Base-by-base conservation (phyloP, 2,797 vertebrate genomes). In the Danio tinwini region DNA sequence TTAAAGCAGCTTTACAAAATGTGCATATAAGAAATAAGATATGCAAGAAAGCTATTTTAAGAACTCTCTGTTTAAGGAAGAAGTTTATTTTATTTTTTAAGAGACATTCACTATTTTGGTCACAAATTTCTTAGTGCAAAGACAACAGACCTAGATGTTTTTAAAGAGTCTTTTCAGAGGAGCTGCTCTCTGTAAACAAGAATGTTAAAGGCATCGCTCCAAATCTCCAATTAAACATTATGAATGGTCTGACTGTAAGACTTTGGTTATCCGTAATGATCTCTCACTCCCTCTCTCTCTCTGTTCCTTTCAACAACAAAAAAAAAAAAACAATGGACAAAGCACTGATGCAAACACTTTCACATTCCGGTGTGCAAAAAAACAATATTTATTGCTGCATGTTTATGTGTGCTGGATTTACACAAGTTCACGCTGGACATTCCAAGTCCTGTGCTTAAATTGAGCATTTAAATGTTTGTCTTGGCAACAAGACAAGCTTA, bases 221-320 rank as follows among this genome's bases (percentile, higher is more conserved):
- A 58, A 59, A 74, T 56, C 61, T 74, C 70, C 78, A 59, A 73
- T 80, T 73, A 73, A 53, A 65, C 69, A 73, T 64, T 53, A 74
- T 83, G 82, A 83, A 85, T 74, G 58, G 82, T 63, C 50, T 16
- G n/a, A 74, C 67, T 83, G 70, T 85, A 64, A 58, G 56, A 53
- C 62, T 64, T 56, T 73, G 69, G 59, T 65, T 80, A 56, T 40
- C 78, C 69, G 5, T 80, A 70, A 62, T 68, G 63, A 76, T 65
- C 69, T 68, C 47, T 62, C 55, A 7, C 16, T 13, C 67, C 16
- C 45, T 11, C 47, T 65, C 78, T 44, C 62, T 19, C 78, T 49
- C 52, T 16, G 12, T n/a, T 5, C 5, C 40, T 8, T 42, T 55
- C 29, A 29, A 29, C n/a, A n/a, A n/a, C 29, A 29, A 29, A n/a